Evolutionary conservation across 1,140 invertebrate genomes (phyloP).

Genomic region (Sycophaga agraensis): DNA sequence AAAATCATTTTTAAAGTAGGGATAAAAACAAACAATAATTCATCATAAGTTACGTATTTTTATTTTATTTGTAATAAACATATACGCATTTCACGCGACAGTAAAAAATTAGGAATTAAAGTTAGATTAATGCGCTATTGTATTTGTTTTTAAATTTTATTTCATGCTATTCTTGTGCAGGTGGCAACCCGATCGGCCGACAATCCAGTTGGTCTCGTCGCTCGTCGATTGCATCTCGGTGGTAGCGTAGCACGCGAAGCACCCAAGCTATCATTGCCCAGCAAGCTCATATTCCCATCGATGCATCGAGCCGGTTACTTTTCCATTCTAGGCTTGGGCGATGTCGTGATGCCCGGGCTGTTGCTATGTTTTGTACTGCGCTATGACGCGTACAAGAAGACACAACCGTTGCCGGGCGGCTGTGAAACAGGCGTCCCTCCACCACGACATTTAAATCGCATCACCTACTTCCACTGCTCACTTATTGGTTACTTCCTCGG

Average conservation of each 20-base stretch:
- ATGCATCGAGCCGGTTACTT: slow-evolving; percentile 94
- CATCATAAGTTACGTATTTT: too few relatives aligned
- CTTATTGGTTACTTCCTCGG: slow-evolving; percentile 97
- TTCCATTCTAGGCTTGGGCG: slow-evolving; percentile 94
- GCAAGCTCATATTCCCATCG: slow-evolving; percentile 95
- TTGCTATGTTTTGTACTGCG: slow-evolving; percentile 92
- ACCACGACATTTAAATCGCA: slow-evolving; percentile 68
- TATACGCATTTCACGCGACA: too few relatives aligned
- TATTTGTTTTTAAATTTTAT: slow-evolving; percentile 2
- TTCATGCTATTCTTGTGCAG: slow-evolving; percentile 40
- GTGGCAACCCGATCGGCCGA: slow-evolving; percentile 89
- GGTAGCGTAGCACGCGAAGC: slow-evolving; percentile 79
- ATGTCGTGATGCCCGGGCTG: slow-evolving; percentile 97
- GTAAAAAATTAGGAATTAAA: too few relatives aligned
- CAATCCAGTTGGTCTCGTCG: slow-evolving; percentile 93
- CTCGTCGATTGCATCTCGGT: slow-evolving; percentile 86
- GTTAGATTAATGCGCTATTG: too few relatives aligned
- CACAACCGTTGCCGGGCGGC: slow-evolving; percentile 68
- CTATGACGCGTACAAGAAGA: slow-evolving; percentile 96
- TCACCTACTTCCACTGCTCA: slow-evolving; percentile 96
- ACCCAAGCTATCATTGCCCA: slow-evolving; percentile 92
- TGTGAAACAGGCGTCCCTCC: slow-evolving; percentile 79
- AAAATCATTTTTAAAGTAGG: too few relatives aligned
- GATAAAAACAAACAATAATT: too few relatives aligned
- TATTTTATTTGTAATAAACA: too few relatives aligned